Percentiles rank a stretch among this genome's conserved stretches.
Conservation (phyloP, 2,113 vertebrate genomes). For the Perca flavescens region DNA sequence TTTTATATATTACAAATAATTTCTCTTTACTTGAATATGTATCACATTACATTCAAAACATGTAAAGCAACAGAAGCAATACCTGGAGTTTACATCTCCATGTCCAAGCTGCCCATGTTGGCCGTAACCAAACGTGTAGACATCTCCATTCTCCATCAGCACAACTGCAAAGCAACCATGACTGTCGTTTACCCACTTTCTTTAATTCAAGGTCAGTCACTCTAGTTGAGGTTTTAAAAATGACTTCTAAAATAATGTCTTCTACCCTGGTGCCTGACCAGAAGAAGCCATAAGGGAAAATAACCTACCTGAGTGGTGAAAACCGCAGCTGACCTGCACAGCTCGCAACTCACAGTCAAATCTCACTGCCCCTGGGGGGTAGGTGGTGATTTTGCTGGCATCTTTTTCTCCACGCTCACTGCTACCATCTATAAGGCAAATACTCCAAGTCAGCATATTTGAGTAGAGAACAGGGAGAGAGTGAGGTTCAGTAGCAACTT, state of each 20-base stretch:
- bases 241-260: neutral
- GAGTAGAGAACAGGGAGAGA: conserved; percentile 2
- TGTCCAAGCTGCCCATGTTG: conserved; percentile 98
- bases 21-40: neutral
- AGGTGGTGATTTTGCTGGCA: conserved; percentile 98
- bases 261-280: neutral
- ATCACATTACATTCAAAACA: neutral
- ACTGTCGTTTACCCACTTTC: neutral
- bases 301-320: conserved; percentile 96
- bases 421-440: conserved; percentile 90
- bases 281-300: conserved; percentile 5
- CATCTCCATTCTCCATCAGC: conserved; percentile 98
- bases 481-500: conserved; percentile 43
- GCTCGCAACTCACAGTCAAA: conserved; percentile 96
- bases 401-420: conserved; percentile 98
- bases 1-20: neutral
- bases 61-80: conserved; percentile 21
- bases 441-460: conserved; percentile 46
- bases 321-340: conserved; percentile 97
- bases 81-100: conserved; percentile 98
- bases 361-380: conserved; percentile 93
- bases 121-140: conserved; percentile 98
- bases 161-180: conserved; percentile 86
- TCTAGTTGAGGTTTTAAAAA: neutral
- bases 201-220: neutral